Evolutionary conservation across 2,888 invertebrate species (phyloP), one percentile per base, ranked within the genome.

Genomic region (Pachymerium ferrugineum): DNA sequence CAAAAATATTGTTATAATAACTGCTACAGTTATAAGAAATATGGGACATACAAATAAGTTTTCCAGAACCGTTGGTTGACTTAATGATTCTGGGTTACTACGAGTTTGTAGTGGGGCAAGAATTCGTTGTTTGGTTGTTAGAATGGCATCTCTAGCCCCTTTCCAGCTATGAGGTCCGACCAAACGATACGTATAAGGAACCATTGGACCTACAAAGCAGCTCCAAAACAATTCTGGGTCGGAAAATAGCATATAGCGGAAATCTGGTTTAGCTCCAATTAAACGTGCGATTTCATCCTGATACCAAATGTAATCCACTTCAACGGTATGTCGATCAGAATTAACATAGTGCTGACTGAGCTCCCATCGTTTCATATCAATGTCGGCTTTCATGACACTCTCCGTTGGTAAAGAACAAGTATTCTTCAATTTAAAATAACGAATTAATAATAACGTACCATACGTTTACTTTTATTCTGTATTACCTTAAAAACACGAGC

Each of bases 211-310:
- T 74, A 81, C 80, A 28, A 80, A 28, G 22, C 74, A 75, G 10
- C 42, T n/a, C 22, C 19, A 74, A 81, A 75, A 78, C 16, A 79
- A 75, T 4, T 54, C 6, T 1, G 78, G 78, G 72, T 80, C 80
- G 22, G 78, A 76, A 54, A 81, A 73, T 29, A 79, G 74, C 35
- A 79, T 77, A 77, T 78, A 78, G 79, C 80, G 70, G 28, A 83
- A 73, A 74, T 82, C 78, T 0, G 84, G 84, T 74, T 79, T 79
- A 74, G 81, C 82, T 10, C 84, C 84, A 38, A 81, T 78, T 1
- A 82, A 68, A 31, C 78, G 77, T 4, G 84, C 83, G 73, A 85
- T 76, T 75, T 84, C 82, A 75, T 85, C 84, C 83, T 84, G 83
- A 76, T 80, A 83, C 14, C 70, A 54, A 29, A 74, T 42, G 62